Evolutionary conservation across 2,888 invertebrate genomes (phyloP).

Genomic region (Branchellion lobata): DNA sequence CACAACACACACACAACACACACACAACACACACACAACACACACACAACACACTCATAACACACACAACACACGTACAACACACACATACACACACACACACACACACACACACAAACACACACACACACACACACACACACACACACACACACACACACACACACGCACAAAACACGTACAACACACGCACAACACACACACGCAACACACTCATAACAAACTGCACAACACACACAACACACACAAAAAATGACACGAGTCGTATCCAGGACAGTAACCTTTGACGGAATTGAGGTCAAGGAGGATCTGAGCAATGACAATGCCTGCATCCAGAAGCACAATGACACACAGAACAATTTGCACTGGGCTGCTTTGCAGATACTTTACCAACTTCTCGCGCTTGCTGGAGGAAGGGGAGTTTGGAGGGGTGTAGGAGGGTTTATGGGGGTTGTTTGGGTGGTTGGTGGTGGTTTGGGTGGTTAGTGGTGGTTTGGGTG

Average conservation of each 20-base stretch:
- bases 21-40: no score
- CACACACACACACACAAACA: no score
- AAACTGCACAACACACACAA: neutral
- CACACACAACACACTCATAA: no score
- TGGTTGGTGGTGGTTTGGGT: no score
- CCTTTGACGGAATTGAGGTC: neutral
- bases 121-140: no score
- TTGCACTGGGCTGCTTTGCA: slow-evolving; percentile 53
- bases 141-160: no score
- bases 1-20: no score
- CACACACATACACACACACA: no score
- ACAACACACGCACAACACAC: neutral
- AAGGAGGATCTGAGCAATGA: slow-evolving; percentile 51
- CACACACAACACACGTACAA: no score
- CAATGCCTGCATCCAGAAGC: slow-evolving; percentile 53
- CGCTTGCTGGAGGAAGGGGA: slow-evolving; percentile 38
- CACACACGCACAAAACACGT: neutral
- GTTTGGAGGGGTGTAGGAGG: no score
- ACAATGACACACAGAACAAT: slow-evolving; percentile 52
- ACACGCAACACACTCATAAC: neutral
- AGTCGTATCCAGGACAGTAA: neutral
- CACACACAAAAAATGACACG: neutral
- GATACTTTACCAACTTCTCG: slow-evolving; percentile 51
- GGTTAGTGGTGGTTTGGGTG: no score
- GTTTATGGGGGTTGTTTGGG: no score